phyloP scores from a whole-genome alignment of 2,797 vertebrate species.

The Mus caroli region DNA sequence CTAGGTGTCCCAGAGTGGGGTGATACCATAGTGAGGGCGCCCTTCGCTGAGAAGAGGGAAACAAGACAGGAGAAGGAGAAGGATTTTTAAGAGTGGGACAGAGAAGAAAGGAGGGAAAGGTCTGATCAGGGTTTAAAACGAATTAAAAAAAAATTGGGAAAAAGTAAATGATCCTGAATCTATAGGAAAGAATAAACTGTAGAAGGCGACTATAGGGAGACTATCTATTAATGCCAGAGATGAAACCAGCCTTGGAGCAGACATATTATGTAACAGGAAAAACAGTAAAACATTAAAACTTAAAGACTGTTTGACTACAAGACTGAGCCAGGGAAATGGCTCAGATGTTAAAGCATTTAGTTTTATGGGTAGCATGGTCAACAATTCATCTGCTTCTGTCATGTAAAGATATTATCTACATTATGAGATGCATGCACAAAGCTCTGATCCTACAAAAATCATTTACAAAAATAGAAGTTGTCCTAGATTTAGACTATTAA shows the following conservation, averaged over 20 bases:
- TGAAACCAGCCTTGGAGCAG: neutral
- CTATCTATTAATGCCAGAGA: neutral
- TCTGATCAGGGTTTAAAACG: neutral
- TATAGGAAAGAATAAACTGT: neutral
- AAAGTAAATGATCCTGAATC: neutral
- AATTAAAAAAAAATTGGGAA: neutral
- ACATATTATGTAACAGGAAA: neutral
- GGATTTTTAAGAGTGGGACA: neutral
- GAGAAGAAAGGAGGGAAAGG: neutral
- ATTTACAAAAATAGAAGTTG: neutral
- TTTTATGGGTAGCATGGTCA: neutral
- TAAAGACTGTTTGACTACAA: no score
- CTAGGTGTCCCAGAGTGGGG: neutral
- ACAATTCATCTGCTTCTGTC: neutral
- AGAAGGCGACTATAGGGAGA: neutral
- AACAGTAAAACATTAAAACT: neutral
- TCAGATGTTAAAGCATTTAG: neutral
- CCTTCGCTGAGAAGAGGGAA: neutral
- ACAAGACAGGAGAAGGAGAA: neutral
- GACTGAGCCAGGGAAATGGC: neutral
- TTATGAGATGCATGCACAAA: neutral
- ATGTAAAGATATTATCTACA: neutral
- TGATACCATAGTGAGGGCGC: neutral
- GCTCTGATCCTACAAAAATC: neutral
- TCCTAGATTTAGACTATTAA: neutral